Percentiles rank a stretch among this genome's conserved stretches.
These are phyloP conservation scores for Furcifer pardalis DNA, from an alignment of 2,797 vertebrate genomes.

Conservation along the genomic window DNA sequence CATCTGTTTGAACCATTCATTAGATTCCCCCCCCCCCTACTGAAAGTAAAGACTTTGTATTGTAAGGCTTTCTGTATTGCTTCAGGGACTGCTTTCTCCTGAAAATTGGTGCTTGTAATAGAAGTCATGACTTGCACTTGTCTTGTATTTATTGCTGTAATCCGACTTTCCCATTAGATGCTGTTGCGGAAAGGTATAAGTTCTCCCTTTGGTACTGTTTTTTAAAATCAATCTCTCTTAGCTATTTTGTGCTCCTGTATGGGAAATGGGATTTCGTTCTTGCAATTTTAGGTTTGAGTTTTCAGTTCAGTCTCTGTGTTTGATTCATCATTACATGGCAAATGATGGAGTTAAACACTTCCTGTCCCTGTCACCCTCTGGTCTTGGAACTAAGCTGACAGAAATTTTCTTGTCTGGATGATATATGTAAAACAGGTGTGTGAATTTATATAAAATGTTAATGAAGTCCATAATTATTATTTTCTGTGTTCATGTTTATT, in stretches of 20 bases:
- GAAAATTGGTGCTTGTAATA: constrained; percentile 32
- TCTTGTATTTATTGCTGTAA: background rate
- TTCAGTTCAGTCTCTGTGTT: background rate
- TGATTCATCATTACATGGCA: background rate
- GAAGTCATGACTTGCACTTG: constrained; percentile 19
- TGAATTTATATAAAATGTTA: background rate
- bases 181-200: constrained; percentile 20
- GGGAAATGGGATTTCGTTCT: constrained; percentile 3
- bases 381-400: background rate
- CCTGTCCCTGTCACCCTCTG: background rate
- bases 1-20: constrained; percentile 19
- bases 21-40: constrained; percentile 29
- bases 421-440: background rate
- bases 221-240: constrained; percentile 29
- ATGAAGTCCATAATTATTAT: background rate
- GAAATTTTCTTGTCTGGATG: background rate
- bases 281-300: background rate
- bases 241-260: constrained; percentile 4
- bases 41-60: constrained; percentile 16
- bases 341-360: background rate
- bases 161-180: constrained; percentile 32
- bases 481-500: background rate
- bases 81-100: background rate
- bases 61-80: constrained; percentile 13
- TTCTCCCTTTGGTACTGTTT: background rate